phyloP scores from a whole-genome alignment of 2,113 vertebrate species.

The Bubo blakistoni region DNA sequence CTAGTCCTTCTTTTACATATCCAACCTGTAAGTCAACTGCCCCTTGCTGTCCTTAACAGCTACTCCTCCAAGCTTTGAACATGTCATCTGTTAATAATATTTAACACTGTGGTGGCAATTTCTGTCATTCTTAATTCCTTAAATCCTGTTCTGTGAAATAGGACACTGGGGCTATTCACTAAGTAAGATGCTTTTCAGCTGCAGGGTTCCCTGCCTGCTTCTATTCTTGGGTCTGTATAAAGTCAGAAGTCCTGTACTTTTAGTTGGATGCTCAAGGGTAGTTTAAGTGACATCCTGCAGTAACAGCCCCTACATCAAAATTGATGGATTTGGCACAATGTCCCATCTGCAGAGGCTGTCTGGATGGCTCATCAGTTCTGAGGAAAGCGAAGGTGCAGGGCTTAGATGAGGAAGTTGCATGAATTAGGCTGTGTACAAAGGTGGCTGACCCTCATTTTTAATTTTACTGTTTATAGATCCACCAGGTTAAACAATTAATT shows the following conservation, averaged over 20 bases:
- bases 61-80: not conserved
- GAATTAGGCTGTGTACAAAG: not conserved
- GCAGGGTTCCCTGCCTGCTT: not conserved
- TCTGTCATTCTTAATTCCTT: not conserved
- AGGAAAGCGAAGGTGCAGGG: not conserved
- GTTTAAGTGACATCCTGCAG: not conserved
- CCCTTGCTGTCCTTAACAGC: not conserved
- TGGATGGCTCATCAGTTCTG: not conserved
- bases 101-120: not conserved
- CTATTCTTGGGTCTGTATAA: not conserved
- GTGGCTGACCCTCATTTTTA: not conserved
- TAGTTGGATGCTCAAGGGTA: not conserved
- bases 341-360: not conserved
- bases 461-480: not conserved
- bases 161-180: not conserved
- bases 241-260: not conserved
- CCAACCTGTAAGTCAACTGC: not conserved
- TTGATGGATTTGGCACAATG: not conserved
- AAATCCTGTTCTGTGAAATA: not conserved
- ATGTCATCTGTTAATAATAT: not conserved
- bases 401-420: not conserved
- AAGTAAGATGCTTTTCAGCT: not conserved
- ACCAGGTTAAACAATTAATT: not conserved
- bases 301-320: not conserved
- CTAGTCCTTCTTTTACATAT: not conserved